Evolutionary conservation across 1,140 invertebrate genomes (phyloP), one percentile per base, ranked within the genome.

Genomic region (Plodia interpunctella): DNA sequence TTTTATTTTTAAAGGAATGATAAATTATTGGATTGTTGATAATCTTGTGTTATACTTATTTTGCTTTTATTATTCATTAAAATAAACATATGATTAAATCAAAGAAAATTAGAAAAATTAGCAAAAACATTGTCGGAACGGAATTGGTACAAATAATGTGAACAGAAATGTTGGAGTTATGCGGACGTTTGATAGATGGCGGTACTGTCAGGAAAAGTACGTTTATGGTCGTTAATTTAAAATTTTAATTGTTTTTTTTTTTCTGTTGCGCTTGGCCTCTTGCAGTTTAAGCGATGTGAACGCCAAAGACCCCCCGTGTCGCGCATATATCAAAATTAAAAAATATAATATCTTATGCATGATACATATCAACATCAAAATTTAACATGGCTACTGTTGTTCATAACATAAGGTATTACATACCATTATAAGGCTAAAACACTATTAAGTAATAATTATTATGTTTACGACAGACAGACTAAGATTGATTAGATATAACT

Each of bases 211-310:
- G 6, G 1, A 25, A 32, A 32, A 4, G 13, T 17, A 44, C 38
- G 1, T 44, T n/a, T 44, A 44, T 15, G 38, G 38, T 44, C 38
- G 38, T 1, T 44, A 44, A 44, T 44, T 44, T 44, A 15, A 44
- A 44, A 44, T 44, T n/a, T 44, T 44, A 44, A 44, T 44, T 44
- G 38, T 44, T 44, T 44, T 15, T 44, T 38, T 38, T 44, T 44
- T 44, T 44, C 38, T 44, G 38, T 44, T 44, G 2, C 15, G 38
- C 38, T 5, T 44, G 38, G 38, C 30, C 30, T 32, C 30, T 32
- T 32, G 11, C 30, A 32, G 30, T 32, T 32, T 32, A 32, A 32
- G 30, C 10, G 30, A 32, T 9, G 30, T 32, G 28, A 38, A 44
- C 38, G 38, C n/a, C 38, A 44, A 1, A 15, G 38, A 10, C 13